Base-by-base conservation (phyloP, 2,888 invertebrate species). In the Zele albiditarsus region DNA sequence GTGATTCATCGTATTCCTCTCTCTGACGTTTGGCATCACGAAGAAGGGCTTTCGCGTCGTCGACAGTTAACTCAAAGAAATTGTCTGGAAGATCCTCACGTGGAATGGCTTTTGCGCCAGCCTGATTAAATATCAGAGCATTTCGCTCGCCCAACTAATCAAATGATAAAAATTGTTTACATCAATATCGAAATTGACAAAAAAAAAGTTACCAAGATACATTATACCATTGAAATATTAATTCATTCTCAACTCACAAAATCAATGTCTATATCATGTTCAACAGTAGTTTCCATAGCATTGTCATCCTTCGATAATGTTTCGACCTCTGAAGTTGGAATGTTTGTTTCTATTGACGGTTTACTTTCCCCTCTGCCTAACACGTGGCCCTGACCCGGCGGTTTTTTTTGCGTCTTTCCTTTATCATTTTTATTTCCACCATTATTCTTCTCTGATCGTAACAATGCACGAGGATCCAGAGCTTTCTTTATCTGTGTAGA, bases 31-130 rank as follows among this genome's bases (percentile, higher is more conserved):
- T 94, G 42, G 96, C 91, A 84, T 97, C 96, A 71, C 92, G 91
- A 73, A 95, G 91, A 74, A 98, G 91, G 85, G 91, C 91, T 83
- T 93, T 93, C 0, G 96, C 93, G 91, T 98, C 98, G 74, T 94
- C 93, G 60, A 96, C 91, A 1, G 96, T 96, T 58, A 97, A 89
- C 78, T 97, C 95, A 88, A 95, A 98, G 89, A 98, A 98, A 68
- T 95, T 95, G 89, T 98, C 97, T 0, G 95, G 94, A 49, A 95
- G 89, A 73, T 96, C 95, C 69, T 94, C 94, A 79, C 93, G 92
- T 38, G 92, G 91, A 73, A 90, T 86, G 70, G 92, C 90, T 81
- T 87, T 83, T 16, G 89, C 86, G 74, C 92, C 91, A 49, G 93
- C 92, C 84, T 92, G 92, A 33, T 92, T 90, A 87, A 95, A 97